phyloP scores from a whole-genome alignment of 1,140 invertebrate genomes.

The Leptopilina clavipes region DNA sequence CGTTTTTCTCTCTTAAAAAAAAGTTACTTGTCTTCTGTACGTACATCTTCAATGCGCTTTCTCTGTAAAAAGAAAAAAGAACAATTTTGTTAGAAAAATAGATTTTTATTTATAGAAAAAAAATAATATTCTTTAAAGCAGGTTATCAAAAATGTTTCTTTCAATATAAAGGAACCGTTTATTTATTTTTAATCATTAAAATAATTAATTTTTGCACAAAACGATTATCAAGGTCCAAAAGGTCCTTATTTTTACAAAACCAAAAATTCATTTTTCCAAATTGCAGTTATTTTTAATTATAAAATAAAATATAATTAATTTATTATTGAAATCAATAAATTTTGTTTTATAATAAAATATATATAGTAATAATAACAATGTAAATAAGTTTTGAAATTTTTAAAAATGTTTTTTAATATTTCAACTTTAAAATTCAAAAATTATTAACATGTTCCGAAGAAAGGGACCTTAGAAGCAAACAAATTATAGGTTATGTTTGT shows the following conservation, averaged over 20 bases:
- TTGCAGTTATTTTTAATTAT: too few species aligned
- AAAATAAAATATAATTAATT: too few species aligned
- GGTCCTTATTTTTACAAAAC: background rate
- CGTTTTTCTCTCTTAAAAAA: too few species aligned
- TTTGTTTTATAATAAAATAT: too few species aligned
- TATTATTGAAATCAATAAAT: too few species aligned
- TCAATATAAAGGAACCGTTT: background rate
- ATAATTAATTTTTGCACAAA: background rate
- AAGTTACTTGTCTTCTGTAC: conserved; percentile 64
- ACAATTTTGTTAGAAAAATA: conserved; percentile 41
- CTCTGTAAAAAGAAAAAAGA: conserved; percentile 75
- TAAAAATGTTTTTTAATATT: too few species aligned
- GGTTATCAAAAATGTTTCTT: conserved; percentile 13
- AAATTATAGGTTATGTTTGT: too few species aligned
- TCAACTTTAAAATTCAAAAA: too few species aligned
- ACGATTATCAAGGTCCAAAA: background rate
- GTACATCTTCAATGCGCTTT: conserved; percentile 78
- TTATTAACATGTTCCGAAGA: too few species aligned
- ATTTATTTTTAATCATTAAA: background rate
- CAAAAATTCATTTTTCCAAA: background rate
- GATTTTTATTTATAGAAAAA: background rate
- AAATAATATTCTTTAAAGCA: conserved; percentile 36
- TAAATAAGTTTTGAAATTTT: too few species aligned
- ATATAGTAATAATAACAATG: too few species aligned
- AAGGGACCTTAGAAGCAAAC: too few species aligned